Base-by-base conservation (phyloP, 2,888 invertebrate species). In the Rotaria socialis region DNA sequence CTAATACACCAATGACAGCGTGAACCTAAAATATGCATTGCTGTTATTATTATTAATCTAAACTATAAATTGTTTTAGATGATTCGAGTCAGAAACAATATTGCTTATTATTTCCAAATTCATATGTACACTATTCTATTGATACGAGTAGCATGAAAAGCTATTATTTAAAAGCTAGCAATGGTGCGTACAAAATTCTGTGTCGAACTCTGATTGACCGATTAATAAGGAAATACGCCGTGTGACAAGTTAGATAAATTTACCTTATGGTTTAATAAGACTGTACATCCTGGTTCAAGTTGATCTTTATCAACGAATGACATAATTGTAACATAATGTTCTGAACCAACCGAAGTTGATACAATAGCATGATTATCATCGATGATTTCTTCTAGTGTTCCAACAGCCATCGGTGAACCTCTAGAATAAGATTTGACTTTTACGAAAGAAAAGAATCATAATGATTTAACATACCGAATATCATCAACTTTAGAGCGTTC, bases 341-440 rank as follows among this genome's bases (percentile, higher is more conserved):
- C 99, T 89, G 96, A 96, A 86, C 99, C 99, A 5, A 99, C 98
- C 85, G 97, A 97, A 2, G 98, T 98, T 0, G 97, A 97, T 1
- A 99, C 99, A 91, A 99, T 99, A 7, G 99, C 99, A 92, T 99
- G 99, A 92, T 98, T 99, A 91, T 99, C 99, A 92, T 99, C 99
- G 89, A 99, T 99, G 87, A 99, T 97, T 92, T 99, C 99, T 91
- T 99, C 99, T 87, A 99, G 92, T 88, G 95, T 97, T n/a, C 99
- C 99, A 47, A 99, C 99, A 11, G 97, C 97, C 99, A 99, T 99
- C 0, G 99, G 99, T 56, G 98, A 97, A 84, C 99, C 98, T 91
- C 67, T 67, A 35, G 6, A 35, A 67, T 14, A 67, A 60, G 27
- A 60, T 2, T 27, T n/a, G 0, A 27, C 7, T 24, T 60, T 4